Conservation (phyloP, 2,888 invertebrate genomes). For the Pammene fasciana region DNA sequence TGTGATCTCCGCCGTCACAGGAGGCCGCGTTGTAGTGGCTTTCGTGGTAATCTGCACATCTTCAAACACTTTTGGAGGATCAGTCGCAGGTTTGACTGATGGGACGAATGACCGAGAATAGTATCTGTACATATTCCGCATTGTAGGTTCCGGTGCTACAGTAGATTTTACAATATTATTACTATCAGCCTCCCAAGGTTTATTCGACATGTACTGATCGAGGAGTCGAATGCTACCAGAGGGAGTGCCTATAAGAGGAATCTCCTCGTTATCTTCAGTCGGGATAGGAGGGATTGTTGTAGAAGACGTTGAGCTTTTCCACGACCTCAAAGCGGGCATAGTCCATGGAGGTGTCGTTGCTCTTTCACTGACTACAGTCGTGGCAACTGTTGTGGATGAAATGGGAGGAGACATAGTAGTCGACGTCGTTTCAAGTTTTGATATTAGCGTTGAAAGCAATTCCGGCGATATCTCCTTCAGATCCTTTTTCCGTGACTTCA, state of each 20-base stretch:
- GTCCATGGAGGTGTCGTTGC: constrained; percentile 78
- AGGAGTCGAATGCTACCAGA: constrained; percentile 64
- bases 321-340: constrained; percentile 78
- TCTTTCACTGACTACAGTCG: constrained; percentile 56
- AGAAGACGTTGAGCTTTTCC: constrained; percentile 67
- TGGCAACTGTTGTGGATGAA: constrained; percentile 53
- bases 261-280: constrained; percentile 61
- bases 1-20: constrained; percentile 58
- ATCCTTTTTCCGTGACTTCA: constrained; percentile 73
- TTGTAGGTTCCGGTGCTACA: constrained; percentile 67
- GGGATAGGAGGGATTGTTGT: constrained; percentile 65
- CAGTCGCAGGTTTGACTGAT: constrained; percentile 61
- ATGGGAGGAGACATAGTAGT: constrained; percentile 51
- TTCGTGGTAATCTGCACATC: constrained; percentile 73
- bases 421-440: constrained; percentile 59
- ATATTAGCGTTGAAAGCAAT: constrained; percentile 56
- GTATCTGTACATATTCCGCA: constrained; percentile 66
- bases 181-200: constrained; percentile 71
- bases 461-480: constrained; percentile 61
- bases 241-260: constrained; percentile 63
- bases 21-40: constrained; percentile 57
- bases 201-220: constrained; percentile 67
- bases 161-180: constrained; percentile 68
- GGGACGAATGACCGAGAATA: constrained; percentile 62
- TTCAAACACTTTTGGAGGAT: constrained; percentile 63